Percentiles rank a stretch among this genome's conserved stretches.
phyloP scores from a whole-genome alignment of 2,113 vertebrate genomes.

The Brienomyrus brachyistius region DNA sequence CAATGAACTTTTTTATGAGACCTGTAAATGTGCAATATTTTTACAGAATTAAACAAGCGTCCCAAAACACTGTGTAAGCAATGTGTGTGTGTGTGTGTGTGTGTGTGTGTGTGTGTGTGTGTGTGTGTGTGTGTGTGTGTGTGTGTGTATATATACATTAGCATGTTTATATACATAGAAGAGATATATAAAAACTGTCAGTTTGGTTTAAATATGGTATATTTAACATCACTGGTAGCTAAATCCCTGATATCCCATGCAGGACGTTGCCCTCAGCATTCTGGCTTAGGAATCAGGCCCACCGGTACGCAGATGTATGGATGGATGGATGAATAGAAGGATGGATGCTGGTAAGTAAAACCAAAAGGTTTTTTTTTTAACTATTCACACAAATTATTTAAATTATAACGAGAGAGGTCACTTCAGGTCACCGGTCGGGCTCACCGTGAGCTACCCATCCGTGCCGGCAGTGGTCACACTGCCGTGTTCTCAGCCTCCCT shows the following conservation, averaged over 20 bases:
- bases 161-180: not conserved
- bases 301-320: not conserved
- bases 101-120: not conserved
- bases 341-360: not conserved
- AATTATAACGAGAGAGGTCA: not conserved
- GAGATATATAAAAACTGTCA: not conserved
- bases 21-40: too few relatives aligned
- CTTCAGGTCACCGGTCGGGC: not conserved
- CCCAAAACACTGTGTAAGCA: not conserved
- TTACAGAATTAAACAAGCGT: not conserved
- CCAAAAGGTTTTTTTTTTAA: not conserved
- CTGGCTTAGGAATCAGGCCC: not conserved
- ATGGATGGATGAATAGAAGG: not conserved
- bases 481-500: conserved; percentile 84
- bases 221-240: not conserved
- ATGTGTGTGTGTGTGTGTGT: not conserved
- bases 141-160: not conserved
- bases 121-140: not conserved
- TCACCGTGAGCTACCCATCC: conserved; percentile 98
- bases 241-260: not conserved
- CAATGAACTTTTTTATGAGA: not conserved
- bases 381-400: not conserved
- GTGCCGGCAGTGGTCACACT: conserved; percentile 90
- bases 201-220: not conserved
- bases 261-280: not conserved